Percentiles rank a stretch among this genome's conserved stretches.
Conservation (phyloP, 2,113 vertebrate species). For the Dicerorhinus sumatrensis region DNA sequence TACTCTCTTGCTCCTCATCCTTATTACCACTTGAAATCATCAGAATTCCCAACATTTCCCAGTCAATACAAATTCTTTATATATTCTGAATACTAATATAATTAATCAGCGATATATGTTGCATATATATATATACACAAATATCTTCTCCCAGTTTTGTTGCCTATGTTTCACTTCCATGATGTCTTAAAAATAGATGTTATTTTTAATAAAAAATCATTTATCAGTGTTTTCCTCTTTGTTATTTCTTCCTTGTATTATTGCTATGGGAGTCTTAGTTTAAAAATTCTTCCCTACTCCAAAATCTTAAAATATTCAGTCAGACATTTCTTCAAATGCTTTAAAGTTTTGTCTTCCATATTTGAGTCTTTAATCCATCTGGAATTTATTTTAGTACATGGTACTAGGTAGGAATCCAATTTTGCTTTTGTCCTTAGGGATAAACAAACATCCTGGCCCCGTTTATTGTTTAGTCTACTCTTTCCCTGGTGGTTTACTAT, state of each 20-base stretch:
- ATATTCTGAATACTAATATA: neutral
- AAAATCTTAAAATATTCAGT: neutral
- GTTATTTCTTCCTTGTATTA: neutral
- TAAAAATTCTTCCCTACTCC: neutral
- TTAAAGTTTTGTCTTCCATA: neutral
- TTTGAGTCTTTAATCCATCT: neutral
- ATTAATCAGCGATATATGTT: neutral
- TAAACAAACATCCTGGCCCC: neutral
- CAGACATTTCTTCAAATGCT: neutral
- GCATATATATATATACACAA: neutral
- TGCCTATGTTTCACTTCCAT: neutral
- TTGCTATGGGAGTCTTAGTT: neutral
- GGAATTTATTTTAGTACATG: neutral
- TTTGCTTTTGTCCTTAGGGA: neutral
- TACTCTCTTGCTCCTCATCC: neutral
- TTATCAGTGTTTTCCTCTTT: neutral
- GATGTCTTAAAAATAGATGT: neutral
- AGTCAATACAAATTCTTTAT: neutral
- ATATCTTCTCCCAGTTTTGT: neutral
- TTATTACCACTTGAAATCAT: neutral
- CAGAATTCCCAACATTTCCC: neutral
- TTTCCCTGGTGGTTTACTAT: neutral
- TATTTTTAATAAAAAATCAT: neutral
- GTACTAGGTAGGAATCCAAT: neutral
- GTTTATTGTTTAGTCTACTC: neutral